Percentiles rank a stretch among this genome's conserved stretches.
These are phyloP conservation scores for Neelides folsomi DNA, from an alignment of 2,888 invertebrate genomes.

Conservation along the genomic window DNA sequence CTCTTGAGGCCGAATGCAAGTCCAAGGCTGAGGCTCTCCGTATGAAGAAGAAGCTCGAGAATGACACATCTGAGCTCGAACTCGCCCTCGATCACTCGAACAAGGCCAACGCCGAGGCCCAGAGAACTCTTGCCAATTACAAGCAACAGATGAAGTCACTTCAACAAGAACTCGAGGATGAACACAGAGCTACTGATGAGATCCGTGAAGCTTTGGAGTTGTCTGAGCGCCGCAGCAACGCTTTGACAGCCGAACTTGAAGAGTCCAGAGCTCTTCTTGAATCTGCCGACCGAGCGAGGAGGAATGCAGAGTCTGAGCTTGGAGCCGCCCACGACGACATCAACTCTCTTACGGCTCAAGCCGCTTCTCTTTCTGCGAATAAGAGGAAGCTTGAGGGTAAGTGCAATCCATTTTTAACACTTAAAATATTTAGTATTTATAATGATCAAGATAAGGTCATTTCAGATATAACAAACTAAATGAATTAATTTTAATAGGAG, in stretches of 20 bases:
- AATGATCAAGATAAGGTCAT: too few species aligned
- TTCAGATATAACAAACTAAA: too few species aligned
- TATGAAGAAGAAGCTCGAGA: slow-evolving; percentile 99
- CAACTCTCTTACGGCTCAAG: slow-evolving; percentile 60
- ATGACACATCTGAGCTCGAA: slow-evolving; percentile 98
- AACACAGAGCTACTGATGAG: slow-evolving; percentile 94
- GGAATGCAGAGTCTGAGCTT: slow-evolving; percentile 94
- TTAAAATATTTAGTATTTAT: slow-evolving; percentile 84
- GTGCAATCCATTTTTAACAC: slow-evolving; percentile 30
- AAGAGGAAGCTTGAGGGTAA: slow-evolving; percentile 98
- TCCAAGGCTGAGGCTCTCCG: slow-evolving; percentile 98
- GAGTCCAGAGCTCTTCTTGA: slow-evolving; percentile 94
- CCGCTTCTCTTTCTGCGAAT: slow-evolving; percentile 16
- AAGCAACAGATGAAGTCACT: slow-evolving; percentile 95
- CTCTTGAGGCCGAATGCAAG: slow-evolving; percentile 97
- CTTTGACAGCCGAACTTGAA: slow-evolving; percentile 94
- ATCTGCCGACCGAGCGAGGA: slow-evolving; percentile 95
- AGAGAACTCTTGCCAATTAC: slow-evolving; percentile 49
- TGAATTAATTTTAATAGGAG: background rate
- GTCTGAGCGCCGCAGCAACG: slow-evolving; percentile 92
- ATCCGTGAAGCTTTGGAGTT: slow-evolving; percentile 96
- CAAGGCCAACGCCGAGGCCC: slow-evolving; percentile 40
- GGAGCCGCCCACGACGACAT: slow-evolving; percentile 96
- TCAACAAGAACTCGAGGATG: slow-evolving; percentile 90
- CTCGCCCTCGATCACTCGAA: slow-evolving; percentile 98